Evolutionary conservation across 1,140 invertebrate species (phyloP), one percentile per base, ranked within the genome.

Genomic region (Drosophila albomicans): DNA sequence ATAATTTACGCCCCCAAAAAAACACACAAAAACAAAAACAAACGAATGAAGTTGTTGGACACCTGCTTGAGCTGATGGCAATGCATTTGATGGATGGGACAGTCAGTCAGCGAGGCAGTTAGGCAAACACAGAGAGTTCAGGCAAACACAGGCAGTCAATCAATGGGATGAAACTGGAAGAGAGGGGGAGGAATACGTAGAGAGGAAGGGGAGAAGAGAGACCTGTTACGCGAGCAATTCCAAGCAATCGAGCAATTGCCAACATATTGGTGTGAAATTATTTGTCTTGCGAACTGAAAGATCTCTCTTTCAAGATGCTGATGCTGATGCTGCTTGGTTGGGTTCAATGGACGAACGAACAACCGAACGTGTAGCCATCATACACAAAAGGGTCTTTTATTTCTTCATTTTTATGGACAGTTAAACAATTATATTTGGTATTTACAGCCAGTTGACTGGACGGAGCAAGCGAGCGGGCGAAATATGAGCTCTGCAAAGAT

Each of bases 391-490:
- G 86, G 86, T 90, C 81, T 85, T 90, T 90, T 80, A 75, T 72
- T 75, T 79, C 68, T 78, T 73, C 75, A 85, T 71, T 81, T 89
- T 89, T 89, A 81, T 88, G 86, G 75, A 81, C 81, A 88, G 81
- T 88, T 85, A 74, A 85, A 89, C 81, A 88, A 89, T 88, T 84
- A 89, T 88, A 81, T 88, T 88, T 88, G 85, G 85, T 89, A 89
- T 88, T 88, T 89, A 88, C 84, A 75, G 61, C 78, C 62, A 51
- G 45, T 67, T 66, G 67, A 62, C 66, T 70, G 66, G 51, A 32
- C 73, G 62, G 59, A 56, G 16, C 59, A 45, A 32, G 76, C 66
- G 54, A 56, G 25, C 59, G 46, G 41, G 76, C 62, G 61, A 78
- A 89, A 88, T 88, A 84, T 84, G 80, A 89, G 78, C 75, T 81